Percentiles rank a stretch among this genome's conserved stretches.
phyloP scores from a whole-genome alignment of 2,888 invertebrate genomes.

The Drosophila suboccidentalis region DNA sequence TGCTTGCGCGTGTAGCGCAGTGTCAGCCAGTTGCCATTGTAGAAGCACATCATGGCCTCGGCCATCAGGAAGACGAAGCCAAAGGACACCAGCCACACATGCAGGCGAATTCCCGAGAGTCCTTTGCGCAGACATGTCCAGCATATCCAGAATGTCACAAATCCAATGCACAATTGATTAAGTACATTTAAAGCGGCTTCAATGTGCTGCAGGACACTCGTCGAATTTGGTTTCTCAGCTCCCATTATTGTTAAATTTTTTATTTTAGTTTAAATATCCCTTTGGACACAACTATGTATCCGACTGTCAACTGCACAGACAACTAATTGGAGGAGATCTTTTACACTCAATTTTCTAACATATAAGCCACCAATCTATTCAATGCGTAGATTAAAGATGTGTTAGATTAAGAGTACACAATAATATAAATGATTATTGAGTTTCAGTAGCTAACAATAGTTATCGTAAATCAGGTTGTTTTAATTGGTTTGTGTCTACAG shows the following conservation, averaged over 20 bases:
- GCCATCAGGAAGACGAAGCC: conserved; percentile 83
- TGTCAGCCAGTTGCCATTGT: conserved; percentile 74
- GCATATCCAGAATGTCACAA: conserved; percentile 79
- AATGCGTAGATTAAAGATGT: neutral
- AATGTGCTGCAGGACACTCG: conserved; percentile 57
- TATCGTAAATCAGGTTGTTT: neutral
- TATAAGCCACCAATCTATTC: neutral
- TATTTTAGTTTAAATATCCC: neutral
- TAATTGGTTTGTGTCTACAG: neutral
- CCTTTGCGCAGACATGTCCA: conserved; percentile 74
- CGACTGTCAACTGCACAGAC: conserved; percentile 14
- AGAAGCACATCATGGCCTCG: conserved; percentile 82
- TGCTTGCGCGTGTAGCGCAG: conserved; percentile 66
- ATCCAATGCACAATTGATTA: conserved; percentile 81
- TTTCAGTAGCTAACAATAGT: neutral
- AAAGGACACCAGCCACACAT: conserved; percentile 80
- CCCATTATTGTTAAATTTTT: conserved; percentile 27
- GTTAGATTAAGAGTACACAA: neutral
- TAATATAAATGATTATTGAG: neutral
- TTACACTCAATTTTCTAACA: neutral
- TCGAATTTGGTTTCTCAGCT: conserved; percentile 22
- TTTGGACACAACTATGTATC: conserved; percentile 2
- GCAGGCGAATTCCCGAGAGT: conserved; percentile 70
- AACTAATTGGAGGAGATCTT: conserved; percentile 23
- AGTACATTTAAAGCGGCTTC: conserved; percentile 73